Base-by-base conservation (phyloP, 2,797 vertebrate species). In the Coluber constrictor region DNA sequence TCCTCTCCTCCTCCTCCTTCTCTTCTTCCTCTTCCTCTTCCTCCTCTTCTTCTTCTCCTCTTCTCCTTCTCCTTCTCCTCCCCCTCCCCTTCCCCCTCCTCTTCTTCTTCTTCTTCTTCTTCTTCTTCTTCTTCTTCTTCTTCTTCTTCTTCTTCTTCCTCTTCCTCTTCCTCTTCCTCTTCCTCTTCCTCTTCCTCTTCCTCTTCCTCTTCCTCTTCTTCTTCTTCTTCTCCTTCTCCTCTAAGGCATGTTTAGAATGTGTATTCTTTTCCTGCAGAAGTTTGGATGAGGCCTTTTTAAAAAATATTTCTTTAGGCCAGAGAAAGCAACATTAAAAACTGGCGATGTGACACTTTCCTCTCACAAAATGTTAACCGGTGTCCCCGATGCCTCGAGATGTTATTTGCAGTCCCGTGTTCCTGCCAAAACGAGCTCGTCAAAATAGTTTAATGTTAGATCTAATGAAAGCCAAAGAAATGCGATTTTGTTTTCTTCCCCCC, bases 401-500 rank as follows among this genome's bases (percentile, higher is more conserved):
- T 20, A 25, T 54, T 51, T 1, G 18, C 51, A 32, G n/a, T 12
- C 60, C 32, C 15, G 6, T 60, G 11, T 86, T 55, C 20, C 51
- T 43, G 63, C 32, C 51, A 90, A 63, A 90, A 90, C 13, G n/a
- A 87, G 89, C 54, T 93, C 1, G 15, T 90, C 79, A 87, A 57
- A 93, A 90, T 18, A 18, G 92, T 90, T 79, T 70, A 47, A 93
- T 57, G 89, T 87, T 87, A 70, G 86, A 90, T 90, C 43, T 54
- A 88, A 88, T 57, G 89, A 87, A 87, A 90, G 74, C 89, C 92
- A 47, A 60, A 87, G 88, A 87, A 93, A 90, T 93, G 86, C 66
- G 66, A 90, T 93, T 90, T 70, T 7, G n/a, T 32, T 70, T 32
- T 4, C 25, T 63, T 27, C 18, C 9, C 10, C 11, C 27, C 27